phyloP scores from a whole-genome alignment of 2,888 invertebrate species.

The Platycheirus rosarum region DNA sequence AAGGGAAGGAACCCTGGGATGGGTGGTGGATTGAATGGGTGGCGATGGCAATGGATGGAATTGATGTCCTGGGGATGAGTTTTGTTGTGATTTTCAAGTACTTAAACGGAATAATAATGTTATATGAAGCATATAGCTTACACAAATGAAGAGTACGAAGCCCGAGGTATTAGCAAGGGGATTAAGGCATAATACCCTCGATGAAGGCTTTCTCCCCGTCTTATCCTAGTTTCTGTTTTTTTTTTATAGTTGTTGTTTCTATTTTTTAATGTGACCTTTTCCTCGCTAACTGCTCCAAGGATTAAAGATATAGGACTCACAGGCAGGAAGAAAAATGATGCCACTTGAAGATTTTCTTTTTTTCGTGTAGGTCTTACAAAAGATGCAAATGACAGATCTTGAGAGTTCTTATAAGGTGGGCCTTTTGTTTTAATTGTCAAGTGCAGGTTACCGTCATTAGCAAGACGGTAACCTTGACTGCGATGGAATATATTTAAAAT shows the following conservation, averaged over 20 bases:
- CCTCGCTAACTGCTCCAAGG: not conserved
- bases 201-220: slow-evolving; percentile 37
- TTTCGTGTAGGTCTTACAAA: slow-evolving; percentile 37
- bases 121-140: slow-evolving; percentile 70
- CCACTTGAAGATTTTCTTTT: slow-evolving; percentile 30
- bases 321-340: slow-evolving; percentile 10
- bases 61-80: slow-evolving; percentile 58
- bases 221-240: not conserved
- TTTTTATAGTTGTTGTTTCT: not conserved
- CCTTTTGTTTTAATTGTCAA: slow-evolving; percentile 44
- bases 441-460: too few species aligned
- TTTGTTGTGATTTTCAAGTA: slow-evolving; percentile 74
- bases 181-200: slow-evolving; percentile 63
- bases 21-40: slow-evolving; percentile 28
- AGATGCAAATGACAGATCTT: slow-evolving; percentile 65
- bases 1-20: not conserved
- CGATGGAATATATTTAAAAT: slow-evolving; percentile 19
- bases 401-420: slow-evolving; percentile 21
- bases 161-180: slow-evolving; percentile 68
- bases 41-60: slow-evolving; percentile 3
- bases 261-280: slow-evolving; percentile 38
- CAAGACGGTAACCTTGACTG: slow-evolving; percentile 48
- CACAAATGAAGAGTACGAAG: slow-evolving; percentile 70
- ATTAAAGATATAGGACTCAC: slow-evolving; percentile 28
- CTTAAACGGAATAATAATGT: slow-evolving; percentile 74